Base-by-base conservation (phyloP, 2,888 invertebrate species). In the Heterodera filipjevi region DNA sequence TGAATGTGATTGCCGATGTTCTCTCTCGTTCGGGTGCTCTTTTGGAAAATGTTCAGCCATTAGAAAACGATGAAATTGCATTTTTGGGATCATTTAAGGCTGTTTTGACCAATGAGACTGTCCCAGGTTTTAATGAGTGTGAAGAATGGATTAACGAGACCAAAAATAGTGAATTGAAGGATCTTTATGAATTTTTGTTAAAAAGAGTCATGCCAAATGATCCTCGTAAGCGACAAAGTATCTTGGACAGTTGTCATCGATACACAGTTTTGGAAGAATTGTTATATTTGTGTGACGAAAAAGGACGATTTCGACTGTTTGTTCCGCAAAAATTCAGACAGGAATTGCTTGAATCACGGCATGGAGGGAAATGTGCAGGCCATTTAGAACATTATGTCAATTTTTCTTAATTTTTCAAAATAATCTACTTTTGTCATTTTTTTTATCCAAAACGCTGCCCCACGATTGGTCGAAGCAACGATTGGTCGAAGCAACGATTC, bases 251-350 rank as follows among this genome's bases (percentile, higher is more conserved):
- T 6, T 1, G 19, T 1, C 53, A 10, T 3, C 1, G 19, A 53
- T 19, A 16, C n/a, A 8, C 39, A 8, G 6, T 72, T 22, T 35
- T 35, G 5, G 46, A 44, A 14, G 39, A 10, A 1, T 8, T 44
- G 1, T 16, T 72, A 2, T 46, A 72, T n/a, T 16, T 44, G 30
- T 5, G 16, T 2, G 73, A 72, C 5, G n/a, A 72, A 44, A n/a
- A 72, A 22, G 16, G 39, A 19, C 30, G 22, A 6, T 10, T 79
- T 0, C 27, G 46, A 22, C 27, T 77, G 14, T 39, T 46, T 27
- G 68, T 83, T 12, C 83, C 83, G 0, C 12, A 10, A 3, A 53
- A 76, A 10, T 22, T 81, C 1, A 73, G 59, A 30, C 16, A 16
- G 8, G 33, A 72, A 22, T 16, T 83, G 8, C 68, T 1, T 12